Conservation (phyloP, 2,113 vertebrate genomes). For the Hippocampus guttulatus region DNA sequence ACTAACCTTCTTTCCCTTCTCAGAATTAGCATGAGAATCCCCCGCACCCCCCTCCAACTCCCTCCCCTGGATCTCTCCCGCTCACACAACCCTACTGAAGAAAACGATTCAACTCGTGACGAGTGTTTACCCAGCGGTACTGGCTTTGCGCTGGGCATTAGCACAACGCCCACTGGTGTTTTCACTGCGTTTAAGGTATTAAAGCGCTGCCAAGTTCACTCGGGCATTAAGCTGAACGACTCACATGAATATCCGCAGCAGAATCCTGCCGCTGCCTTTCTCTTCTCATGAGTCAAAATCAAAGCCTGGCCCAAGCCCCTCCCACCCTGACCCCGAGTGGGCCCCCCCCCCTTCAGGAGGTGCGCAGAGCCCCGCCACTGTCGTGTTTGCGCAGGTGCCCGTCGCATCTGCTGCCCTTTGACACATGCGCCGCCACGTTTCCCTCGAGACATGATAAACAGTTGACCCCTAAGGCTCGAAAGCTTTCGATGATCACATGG, state of each 20-base stretch:
- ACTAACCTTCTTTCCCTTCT: slow-evolving; percentile 54
- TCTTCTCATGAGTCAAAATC: slow-evolving; percentile 27
- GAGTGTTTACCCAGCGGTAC: slow-evolving; percentile 24
- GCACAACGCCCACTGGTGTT: neutral
- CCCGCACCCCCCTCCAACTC: neutral
- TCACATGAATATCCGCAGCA: slow-evolving; percentile 13
- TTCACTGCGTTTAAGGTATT: slow-evolving; percentile 11
- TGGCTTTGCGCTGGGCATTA: slow-evolving; percentile 8
- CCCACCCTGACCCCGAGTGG: too few relatives aligned
- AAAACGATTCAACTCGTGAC: slow-evolving; percentile 2
- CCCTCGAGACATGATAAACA: slow-evolving; percentile 5
- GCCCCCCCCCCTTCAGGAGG: slow-evolving; percentile 31
- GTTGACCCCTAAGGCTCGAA: neutral
- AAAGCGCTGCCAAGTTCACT: slow-evolving; percentile 16
- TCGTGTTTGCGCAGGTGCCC: slow-evolving; percentile 85
- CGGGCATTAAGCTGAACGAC: slow-evolving; percentile 8
- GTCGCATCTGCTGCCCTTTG: slow-evolving; percentile 29
- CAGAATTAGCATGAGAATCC: slow-evolving; percentile 64
- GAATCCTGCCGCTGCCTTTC: neutral
- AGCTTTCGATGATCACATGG: slow-evolving; percentile 1
- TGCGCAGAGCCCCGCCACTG: slow-evolving; percentile 10
- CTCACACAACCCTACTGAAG: neutral
- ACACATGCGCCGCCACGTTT: slow-evolving; percentile 1
- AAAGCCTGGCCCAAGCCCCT: slow-evolving; percentile 18
- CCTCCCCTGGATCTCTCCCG: neutral